These are phyloP conservation scores for Octomys mimax DNA, from an alignment of 2,797 vertebrate genomes.

Conservation along the genomic window DNA sequence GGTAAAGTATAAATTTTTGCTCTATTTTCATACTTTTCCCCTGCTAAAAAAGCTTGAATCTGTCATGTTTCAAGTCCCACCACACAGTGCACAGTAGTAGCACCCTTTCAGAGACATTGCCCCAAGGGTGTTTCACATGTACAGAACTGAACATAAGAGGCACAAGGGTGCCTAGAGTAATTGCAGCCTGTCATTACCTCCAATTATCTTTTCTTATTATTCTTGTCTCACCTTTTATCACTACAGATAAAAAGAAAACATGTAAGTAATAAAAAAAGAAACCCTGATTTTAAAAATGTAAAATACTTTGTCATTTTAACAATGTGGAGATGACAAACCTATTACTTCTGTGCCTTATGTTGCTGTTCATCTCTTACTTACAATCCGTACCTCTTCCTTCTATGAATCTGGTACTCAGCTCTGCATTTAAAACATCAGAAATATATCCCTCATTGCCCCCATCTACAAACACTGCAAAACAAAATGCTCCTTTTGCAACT, in stretches of 20 bases:
- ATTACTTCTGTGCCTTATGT: conserved; percentile 44
- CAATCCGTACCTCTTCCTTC: not conserved
- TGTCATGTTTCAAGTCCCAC: conserved; percentile 31
- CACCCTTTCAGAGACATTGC: not conserved
- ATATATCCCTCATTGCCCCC: not conserved
- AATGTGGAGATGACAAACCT: conserved; percentile 9
- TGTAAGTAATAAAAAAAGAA: conserved; percentile 26
- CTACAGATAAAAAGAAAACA: conserved; percentile 26
- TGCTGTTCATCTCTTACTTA: not conserved
- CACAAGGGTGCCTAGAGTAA: not conserved
- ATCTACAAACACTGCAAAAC: not conserved
- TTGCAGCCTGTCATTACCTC: not conserved
- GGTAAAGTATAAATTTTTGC: conserved; percentile 6
- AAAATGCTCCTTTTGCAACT: not conserved
- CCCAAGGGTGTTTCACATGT: no score
- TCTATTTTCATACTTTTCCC: not conserved
- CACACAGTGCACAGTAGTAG: not conserved
- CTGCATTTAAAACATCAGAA: not conserved
- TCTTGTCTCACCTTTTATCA: conserved; percentile 6
- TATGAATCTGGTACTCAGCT: not conserved
- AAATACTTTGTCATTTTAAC: conserved; percentile 66
- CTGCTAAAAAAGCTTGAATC: not conserved
- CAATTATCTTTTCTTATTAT: not conserved
- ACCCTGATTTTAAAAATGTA: not conserved
- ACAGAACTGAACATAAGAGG: not conserved